Percentiles rank a stretch among this genome's conserved stretches.
phyloP scores from a whole-genome alignment of 2,797 vertebrate genomes.

The Huso huso region DNA sequence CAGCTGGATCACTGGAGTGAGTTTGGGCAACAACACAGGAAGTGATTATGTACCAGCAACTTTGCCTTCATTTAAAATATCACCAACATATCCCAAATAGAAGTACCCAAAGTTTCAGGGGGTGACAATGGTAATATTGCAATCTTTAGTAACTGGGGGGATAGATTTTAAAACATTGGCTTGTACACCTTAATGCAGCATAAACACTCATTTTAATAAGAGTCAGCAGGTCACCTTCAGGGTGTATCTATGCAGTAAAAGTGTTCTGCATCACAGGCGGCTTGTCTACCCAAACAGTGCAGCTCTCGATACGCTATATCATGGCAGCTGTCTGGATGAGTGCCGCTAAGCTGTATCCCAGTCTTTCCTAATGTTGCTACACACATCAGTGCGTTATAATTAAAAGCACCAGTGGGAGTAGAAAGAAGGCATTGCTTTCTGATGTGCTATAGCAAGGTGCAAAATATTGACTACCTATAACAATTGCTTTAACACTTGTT shows the following conservation, averaged over 20 bases:
- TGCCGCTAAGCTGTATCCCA: constrained; percentile 5
- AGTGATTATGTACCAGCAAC: too few relatives aligned
- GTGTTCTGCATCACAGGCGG: not conserved
- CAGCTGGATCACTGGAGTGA: too few relatives aligned
- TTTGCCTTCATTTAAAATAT: too few relatives aligned
- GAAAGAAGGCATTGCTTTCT: not conserved
- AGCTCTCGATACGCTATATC: not conserved
- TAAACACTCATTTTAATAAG: not conserved
- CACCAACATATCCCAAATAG: too few relatives aligned
- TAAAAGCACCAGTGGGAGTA: not conserved
- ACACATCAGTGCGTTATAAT: constrained; percentile 7
- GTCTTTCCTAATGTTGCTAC: constrained; percentile 1
- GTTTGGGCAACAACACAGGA: too few relatives aligned
- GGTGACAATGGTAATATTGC: too few relatives aligned
- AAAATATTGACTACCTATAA: not conserved
- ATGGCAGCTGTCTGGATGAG: constrained; percentile 13
- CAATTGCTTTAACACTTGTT: not conserved
- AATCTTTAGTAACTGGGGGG: too few relatives aligned
- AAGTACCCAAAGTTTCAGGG: too few relatives aligned
- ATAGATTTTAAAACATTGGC: too few relatives aligned
- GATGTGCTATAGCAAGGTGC: not conserved
- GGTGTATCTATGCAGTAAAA: not conserved
- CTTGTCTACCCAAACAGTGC: not conserved
- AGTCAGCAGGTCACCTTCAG: constrained; percentile 6
- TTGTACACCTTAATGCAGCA: not conserved